Evolutionary conservation across 2,888 invertebrate genomes (phyloP), one percentile per base, ranked within the genome.

Genomic region (Oligia fasciuncula): DNA sequence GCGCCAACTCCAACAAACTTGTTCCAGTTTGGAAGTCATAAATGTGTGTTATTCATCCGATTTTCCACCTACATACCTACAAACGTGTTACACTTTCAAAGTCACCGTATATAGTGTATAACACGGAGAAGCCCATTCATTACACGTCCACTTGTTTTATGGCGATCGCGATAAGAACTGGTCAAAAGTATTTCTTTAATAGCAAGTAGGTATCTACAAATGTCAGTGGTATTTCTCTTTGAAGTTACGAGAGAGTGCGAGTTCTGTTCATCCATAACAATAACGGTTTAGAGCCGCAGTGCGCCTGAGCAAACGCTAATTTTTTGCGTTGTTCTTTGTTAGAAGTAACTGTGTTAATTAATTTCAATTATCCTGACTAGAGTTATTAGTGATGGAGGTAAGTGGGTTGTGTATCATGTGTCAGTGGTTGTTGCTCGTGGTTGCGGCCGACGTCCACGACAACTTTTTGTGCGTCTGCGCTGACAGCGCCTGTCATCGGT

Each of bases 291-390:
- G 75, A 76, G 68, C 66, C 69, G 51, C 69, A 81, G 79, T 85
- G 90, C 86, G 89, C 85, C 91, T 91, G 89, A 88, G 83, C 68
- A 82, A 87, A 84, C 83, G 87, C 83, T 86, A 88, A 88, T 90
- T 91, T 92, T 92, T 91, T 90, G 84, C 87, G 83, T 84, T 79
- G 84, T 81, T 92, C 93, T 92, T 92, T 94, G 94, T 93, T 94
- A 88, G 86, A 89, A 90, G 92, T 87, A 95, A 95, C 94, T 94
- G 94, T 95, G 93, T 93, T 94, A 94, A 94, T 95, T 95, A 95
- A 95, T 95, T 93, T 94, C 92, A 92, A 93, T 91, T 93, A 93
- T 93, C 93, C 94, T 94, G 94, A 95, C 94, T 94, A 94, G 89
- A 88, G 91, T 92, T 92, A 93, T 93, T 92, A 93, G 90, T 91